A percentile compares a stretch with the other conserved stretches of the same genome.
phyloP scores from a whole-genome alignment of 2,797 vertebrate genomes.

The Semaprochilodus insignis region DNA sequence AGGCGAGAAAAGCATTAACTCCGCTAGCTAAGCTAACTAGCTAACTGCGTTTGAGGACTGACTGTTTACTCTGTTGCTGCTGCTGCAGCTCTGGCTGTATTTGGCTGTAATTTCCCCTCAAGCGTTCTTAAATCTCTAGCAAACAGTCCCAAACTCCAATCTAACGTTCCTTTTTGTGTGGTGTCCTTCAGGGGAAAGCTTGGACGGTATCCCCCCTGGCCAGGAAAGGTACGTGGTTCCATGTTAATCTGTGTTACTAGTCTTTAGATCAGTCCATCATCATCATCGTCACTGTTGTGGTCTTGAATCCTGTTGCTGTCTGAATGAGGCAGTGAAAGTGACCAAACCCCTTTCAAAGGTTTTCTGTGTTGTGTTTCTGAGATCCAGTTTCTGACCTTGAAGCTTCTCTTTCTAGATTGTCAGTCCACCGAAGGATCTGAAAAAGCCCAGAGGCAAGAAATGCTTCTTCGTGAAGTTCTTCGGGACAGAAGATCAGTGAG shows the following conservation, averaged over 20 bases:
- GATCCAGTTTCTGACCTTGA: constrained; percentile 11
- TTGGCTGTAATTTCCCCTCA: too few species aligned
- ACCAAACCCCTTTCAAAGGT: neutral
- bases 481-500: constrained; percentile 99
- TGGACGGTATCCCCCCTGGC: constrained; percentile 97
- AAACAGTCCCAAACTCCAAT: neutral
- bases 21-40: neutral
- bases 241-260: neutral
- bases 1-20: neutral
- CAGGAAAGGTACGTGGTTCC: constrained; percentile 90
- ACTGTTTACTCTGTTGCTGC: too few species aligned
- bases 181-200: constrained; percentile 90
- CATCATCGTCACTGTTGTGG: neutral
- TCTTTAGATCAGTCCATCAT: neutral
- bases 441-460: constrained; percentile 97
- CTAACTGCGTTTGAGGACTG: neutral
- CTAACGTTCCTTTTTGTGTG: neutral
- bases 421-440: constrained; percentile 97
- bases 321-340: too few species aligned
- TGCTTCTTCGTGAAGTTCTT: constrained; percentile 99
- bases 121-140: neutral
- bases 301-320: too few species aligned
- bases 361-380: neutral
- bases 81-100: too few species aligned
- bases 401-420: constrained; percentile 83